phyloP scores from a whole-genome alignment of 2,888 invertebrate genomes.

The Drosophila gaucha region DNA sequence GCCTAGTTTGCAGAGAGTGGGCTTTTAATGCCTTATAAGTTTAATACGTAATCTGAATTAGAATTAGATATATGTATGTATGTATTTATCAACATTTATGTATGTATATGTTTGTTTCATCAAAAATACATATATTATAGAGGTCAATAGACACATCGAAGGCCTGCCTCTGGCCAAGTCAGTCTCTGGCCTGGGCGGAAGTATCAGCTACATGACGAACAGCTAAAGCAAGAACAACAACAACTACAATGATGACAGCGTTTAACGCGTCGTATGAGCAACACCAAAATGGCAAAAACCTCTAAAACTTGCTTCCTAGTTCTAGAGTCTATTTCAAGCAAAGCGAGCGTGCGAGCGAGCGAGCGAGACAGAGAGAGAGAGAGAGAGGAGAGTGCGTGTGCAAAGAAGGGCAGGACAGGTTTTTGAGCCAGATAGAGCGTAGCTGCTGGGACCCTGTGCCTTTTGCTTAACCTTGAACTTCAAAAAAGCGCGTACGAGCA shows the following conservation, averaged over 20 bases:
- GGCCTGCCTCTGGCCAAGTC: constrained; percentile 61
- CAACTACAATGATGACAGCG: constrained; percentile 5
- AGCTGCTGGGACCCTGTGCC: constrained; percentile 15
- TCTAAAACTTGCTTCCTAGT: constrained; percentile 67
- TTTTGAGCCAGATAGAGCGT: constrained; percentile 35
- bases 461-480: constrained; percentile 83
- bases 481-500: constrained; percentile 67
- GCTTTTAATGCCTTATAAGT: constrained; percentile 16
- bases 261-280: constrained; percentile 57
- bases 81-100: not conserved
- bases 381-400: constrained; percentile 37
- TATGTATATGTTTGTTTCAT: not conserved
- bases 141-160: constrained; percentile 83
- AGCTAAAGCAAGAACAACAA: constrained; percentile 1
- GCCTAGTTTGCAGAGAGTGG: not conserved
- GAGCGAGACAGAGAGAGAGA: not conserved
- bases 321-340: constrained; percentile 20
- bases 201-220: constrained; percentile 45
- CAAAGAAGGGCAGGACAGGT: constrained; percentile 55
- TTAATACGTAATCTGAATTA: constrained; percentile 8
- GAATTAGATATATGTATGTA: constrained; percentile 1
- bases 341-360: constrained; percentile 3
- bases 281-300: constrained; percentile 40
- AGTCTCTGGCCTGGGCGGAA: constrained; percentile 56
- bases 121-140: constrained; percentile 48